These are phyloP conservation scores for Procambarus virginalis DNA, from an alignment of 1,140 invertebrate species.

Conservation along the genomic window DNA sequence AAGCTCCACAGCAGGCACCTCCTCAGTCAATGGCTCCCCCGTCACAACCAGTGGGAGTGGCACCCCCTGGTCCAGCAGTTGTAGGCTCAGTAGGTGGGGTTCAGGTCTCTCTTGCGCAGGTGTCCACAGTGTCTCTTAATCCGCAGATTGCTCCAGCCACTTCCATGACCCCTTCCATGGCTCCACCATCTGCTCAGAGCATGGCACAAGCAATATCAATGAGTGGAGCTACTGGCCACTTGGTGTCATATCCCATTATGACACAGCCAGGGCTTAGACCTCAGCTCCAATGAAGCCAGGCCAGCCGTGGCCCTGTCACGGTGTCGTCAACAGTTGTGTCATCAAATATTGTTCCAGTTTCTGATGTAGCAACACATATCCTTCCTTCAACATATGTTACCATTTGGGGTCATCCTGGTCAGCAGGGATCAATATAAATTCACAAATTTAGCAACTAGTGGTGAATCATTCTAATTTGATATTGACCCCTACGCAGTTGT, in stretches of 20 bases:
- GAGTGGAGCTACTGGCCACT: constrained; percentile 60
- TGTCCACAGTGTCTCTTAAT: constrained; percentile 62
- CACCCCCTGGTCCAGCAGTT: constrained; percentile 52
- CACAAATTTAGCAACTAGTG: not conserved
- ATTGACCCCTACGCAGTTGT: not conserved
- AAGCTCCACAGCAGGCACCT: constrained; percentile 50
- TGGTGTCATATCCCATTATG: constrained; percentile 65
- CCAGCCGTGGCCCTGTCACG: constrained; percentile 8
- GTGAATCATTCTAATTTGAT: not conserved
- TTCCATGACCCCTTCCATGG: constrained; percentile 63
- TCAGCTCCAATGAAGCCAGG: constrained; percentile 56
- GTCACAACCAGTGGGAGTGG: constrained; percentile 53
- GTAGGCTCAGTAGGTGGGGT: constrained; percentile 56
- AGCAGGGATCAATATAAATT: not conserved
- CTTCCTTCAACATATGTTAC: constrained; percentile 7
- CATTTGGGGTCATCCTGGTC: not conserved
- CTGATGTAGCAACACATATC: not conserved
- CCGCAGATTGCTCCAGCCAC: constrained; percentile 60
- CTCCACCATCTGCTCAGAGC: constrained; percentile 53
- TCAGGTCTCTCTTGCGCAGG: constrained; percentile 55
- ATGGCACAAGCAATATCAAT: constrained; percentile 62
- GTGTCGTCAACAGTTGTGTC: not conserved
- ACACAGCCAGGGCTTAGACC: constrained; percentile 62
- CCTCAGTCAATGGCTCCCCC: constrained; percentile 53
- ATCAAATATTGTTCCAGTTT: not conserved